These are phyloP conservation scores for Vidua chalybeata DNA, from an alignment of 2,113 vertebrate genomes.

Conservation along the genomic window DNA sequence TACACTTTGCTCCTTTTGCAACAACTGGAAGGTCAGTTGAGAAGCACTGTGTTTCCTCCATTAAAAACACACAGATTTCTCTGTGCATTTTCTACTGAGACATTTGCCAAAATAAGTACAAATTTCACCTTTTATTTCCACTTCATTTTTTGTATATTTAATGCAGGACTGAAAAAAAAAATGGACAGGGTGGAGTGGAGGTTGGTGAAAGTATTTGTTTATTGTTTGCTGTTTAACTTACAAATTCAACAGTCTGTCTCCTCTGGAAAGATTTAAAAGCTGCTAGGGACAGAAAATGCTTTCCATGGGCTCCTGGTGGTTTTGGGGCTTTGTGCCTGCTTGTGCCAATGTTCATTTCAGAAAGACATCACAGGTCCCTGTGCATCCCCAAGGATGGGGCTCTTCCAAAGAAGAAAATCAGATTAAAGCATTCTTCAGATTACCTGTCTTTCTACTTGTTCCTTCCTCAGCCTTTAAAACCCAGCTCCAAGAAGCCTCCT, in stretches of 20 bases:
- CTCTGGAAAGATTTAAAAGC: background rate
- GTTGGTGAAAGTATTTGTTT: background rate
- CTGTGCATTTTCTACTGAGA: background rate
- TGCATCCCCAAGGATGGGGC: background rate
- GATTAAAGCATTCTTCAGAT: background rate
- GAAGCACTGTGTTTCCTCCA: background rate
- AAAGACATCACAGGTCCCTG: background rate
- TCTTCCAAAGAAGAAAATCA: background rate
- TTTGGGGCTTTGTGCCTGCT: background rate
- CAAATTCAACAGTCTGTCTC: background rate
- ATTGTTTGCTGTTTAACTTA: background rate
- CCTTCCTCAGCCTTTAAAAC: background rate
- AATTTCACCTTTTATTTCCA: background rate
- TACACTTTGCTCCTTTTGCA: background rate
- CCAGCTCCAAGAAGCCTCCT: background rate
- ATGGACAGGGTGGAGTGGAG: fast-evolving
- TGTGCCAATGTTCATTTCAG: fast-evolving
- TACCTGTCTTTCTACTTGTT: background rate
- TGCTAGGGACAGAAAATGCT: background rate
- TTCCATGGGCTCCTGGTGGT: background rate
- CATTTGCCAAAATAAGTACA: background rate
- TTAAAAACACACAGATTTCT: background rate
- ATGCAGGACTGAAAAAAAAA: background rate
- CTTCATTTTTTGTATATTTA: background rate
- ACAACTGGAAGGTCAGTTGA: background rate